Evolutionary conservation across 2,797 vertebrate genomes (phyloP).

Genomic region (Mastacembelus armatus): DNA sequence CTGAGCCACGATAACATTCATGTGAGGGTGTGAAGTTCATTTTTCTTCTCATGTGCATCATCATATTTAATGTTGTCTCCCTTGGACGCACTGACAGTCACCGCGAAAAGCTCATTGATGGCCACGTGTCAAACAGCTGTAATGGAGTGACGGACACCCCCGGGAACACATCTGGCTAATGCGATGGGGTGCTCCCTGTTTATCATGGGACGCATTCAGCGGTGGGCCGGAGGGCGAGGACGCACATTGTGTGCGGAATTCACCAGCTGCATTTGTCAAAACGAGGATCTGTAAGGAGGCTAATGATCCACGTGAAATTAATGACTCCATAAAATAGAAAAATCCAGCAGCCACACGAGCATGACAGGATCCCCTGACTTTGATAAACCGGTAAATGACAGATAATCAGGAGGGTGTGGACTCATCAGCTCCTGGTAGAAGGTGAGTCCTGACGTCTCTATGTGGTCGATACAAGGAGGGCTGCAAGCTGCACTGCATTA

Average conservation of each 20-base stretch:
- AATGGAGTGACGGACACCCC: slow-evolving; percentile 78
- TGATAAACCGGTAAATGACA: slow-evolving; percentile 92
- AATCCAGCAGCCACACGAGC: slow-evolving; percentile 87
- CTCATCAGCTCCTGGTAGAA: slow-evolving; percentile 73
- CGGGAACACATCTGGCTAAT: slow-evolving; percentile 80
- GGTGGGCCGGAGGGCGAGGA: slow-evolving; percentile 38
- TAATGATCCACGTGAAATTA: slow-evolving; percentile 99
- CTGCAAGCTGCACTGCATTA: no score
- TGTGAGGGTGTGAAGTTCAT: slow-evolving; percentile 54
- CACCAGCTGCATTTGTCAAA: slow-evolving; percentile 96
- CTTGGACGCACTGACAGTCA: slow-evolving; percentile 55
- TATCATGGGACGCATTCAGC: slow-evolving; percentile 90
- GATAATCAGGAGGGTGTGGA: slow-evolving; percentile 86
- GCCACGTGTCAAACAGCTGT: slow-evolving; percentile 70
- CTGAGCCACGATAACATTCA: slow-evolving; percentile 23
- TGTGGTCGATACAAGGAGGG: not conserved
- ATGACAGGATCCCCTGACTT: slow-evolving; percentile 89
- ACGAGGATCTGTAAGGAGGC: slow-evolving; percentile 90
- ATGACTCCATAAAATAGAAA: slow-evolving; percentile 98
- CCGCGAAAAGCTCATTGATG: slow-evolving; percentile 37
- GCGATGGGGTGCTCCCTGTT: slow-evolving; percentile 86
- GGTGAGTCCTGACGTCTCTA: slow-evolving; percentile 31
- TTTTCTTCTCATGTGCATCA: slow-evolving; percentile 55
- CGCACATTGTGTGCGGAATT: slow-evolving; percentile 93
- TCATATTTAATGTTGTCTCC: slow-evolving; percentile 72